Conservation (phyloP, 2,113 vertebrate species). For the Podarcis raffonei region DNA sequence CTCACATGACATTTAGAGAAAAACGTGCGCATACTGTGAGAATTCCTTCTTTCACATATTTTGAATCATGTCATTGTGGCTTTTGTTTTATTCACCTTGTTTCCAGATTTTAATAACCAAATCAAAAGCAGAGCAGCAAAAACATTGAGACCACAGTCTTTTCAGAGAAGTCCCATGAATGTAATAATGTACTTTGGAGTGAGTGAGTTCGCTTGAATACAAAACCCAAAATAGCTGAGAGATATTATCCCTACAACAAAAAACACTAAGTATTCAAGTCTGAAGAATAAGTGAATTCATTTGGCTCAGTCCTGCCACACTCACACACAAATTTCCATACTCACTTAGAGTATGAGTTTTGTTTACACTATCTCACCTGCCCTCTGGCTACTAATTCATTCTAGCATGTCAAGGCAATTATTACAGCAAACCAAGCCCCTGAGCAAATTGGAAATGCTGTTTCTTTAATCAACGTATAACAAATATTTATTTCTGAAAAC, state of each 20-base stretch:
- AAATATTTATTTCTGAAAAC: background rate
- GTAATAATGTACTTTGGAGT: background rate
- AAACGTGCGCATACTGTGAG: background rate
- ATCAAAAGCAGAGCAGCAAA: background rate
- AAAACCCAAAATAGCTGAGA: background rate
- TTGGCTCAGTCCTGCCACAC: background rate
- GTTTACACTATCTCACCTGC: background rate
- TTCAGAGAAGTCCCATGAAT: background rate
- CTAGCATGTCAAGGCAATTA: background rate
- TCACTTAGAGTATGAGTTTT: background rate
- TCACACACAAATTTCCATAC: background rate
- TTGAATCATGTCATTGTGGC: background rate
- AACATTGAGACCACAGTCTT: background rate
- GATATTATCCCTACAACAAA: background rate
- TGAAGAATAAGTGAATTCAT: background rate
- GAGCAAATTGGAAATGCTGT: background rate
- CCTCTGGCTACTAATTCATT: background rate
- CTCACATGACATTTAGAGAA: constrained; percentile 20
- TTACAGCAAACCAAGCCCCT: background rate
- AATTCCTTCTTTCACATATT: constrained; percentile 23
- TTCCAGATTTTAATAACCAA: constrained; percentile 21
- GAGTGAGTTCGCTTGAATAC: background rate
- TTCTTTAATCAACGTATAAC: constrained; percentile 1
- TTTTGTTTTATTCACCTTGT: background rate
- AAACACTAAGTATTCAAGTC: background rate